Base-by-base conservation (phyloP, 2,113 vertebrate species). In the Polypterus bichir region DNA sequence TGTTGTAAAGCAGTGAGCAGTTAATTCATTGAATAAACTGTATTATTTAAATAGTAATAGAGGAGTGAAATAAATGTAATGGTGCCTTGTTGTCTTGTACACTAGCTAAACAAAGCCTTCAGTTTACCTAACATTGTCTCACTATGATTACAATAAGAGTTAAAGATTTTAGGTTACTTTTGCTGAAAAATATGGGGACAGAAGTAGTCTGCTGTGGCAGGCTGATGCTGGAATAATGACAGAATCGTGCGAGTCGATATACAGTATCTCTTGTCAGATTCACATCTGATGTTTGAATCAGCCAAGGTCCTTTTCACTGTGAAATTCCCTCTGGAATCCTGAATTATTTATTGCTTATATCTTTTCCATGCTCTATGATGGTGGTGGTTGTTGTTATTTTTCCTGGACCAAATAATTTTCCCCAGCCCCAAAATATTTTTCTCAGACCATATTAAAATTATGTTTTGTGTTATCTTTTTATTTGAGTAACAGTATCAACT, bases 321-420 rank as follows among this genome's bases (percentile, higher is more conserved):
- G 77, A 82, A 78, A 80, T 85, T 86, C 87, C 78, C 80, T 83
- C 74, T 63, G 79, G 81, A 88, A 87, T 84, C 80, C 76, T 89
- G 88, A 89, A 89, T 89, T 89, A 89, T 89, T 88, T 89, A 89
- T 87, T 86, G 86, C 87, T 87, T 89, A 82, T 87, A 79, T 85
- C 82, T 81, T 77, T 75, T 73, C 72, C 67, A 46, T 64, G 7
- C 64, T 49, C 62, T 67, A 74, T 79, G 72, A 65, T 73, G 81
- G 51, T 86, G 86, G 84, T 77, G 80, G 79, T 81, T 74, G 71
- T 70, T 76, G 72, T 74, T 69, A 47, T 58, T 59, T 62, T 59
- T 68, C 27, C 2, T 27, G 27, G 27, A 27, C 27, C 27, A 27
- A 27, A 27, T 27, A 27, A 27, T 27, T 27, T 27, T 1, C 27